These are phyloP conservation scores for Anthoscopus minutus DNA, from an alignment of 2,113 vertebrate genomes.

Conservation along the genomic window DNA sequence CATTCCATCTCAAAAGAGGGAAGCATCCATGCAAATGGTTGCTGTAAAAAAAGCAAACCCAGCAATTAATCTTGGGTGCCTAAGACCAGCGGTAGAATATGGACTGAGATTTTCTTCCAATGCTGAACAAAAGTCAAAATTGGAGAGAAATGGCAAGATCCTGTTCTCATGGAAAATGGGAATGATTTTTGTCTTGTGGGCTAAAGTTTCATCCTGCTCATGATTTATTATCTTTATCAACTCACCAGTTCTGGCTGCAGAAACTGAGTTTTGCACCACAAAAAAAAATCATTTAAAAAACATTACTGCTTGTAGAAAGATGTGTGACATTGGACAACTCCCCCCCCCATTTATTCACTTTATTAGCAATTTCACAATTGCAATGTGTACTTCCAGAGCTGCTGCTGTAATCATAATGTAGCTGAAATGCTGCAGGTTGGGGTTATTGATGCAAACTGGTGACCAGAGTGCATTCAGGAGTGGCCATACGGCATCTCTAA, in stretches of 20 bases:
- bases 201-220: not conserved
- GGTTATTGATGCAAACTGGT: not conserved
- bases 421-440: not conserved
- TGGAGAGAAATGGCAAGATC: not conserved
- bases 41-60: not conserved
- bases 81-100: not conserved
- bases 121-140: not conserved
- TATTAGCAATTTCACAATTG: not conserved
- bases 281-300: accelerated
- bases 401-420: not conserved
- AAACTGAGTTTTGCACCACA: not conserved
- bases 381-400: not conserved
- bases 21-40: not conserved
- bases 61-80: not conserved
- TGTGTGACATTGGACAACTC: not conserved
- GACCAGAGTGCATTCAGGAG: not conserved
- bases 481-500: accelerated
- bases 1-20: not conserved
- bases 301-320: not conserved
- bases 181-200: not conserved
- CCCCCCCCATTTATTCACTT: accelerated
- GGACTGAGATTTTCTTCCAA: not conserved
- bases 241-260: not conserved
- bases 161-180: not conserved
- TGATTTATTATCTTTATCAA: not conserved